phyloP scores from a whole-genome alignment of 2,888 invertebrate genomes.

The Aphrophora alni region DNA sequence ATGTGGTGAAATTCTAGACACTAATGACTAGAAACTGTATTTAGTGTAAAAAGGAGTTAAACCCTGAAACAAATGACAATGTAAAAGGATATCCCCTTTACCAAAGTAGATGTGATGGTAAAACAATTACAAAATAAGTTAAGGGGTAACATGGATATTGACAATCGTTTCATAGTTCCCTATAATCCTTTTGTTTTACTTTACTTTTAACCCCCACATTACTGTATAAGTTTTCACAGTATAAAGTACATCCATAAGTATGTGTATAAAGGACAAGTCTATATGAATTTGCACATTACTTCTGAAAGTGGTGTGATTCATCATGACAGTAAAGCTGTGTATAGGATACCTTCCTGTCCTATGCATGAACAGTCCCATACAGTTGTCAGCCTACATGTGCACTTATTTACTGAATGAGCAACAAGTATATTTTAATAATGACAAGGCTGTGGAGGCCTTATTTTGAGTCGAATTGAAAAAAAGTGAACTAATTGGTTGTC shows the following conservation, averaged over 20 bases:
- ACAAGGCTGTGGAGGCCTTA: too few relatives aligned
- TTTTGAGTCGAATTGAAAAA: too few relatives aligned
- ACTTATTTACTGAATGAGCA: conserved; percentile 36
- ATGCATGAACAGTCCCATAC: conserved; percentile 49
- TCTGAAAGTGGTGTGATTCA: background rate
- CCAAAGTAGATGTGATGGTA: conserved; percentile 11
- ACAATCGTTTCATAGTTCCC: conserved; percentile 12
- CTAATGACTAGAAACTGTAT: background rate
- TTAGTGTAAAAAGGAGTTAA: background rate
- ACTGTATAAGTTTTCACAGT: conserved; percentile 19
- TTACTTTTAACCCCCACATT: conserved; percentile 22
- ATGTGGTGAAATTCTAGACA: background rate
- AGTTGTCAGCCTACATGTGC: too few relatives aligned
- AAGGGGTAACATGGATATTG: background rate
- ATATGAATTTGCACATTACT: too few relatives aligned
- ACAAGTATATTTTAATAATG: too few relatives aligned
- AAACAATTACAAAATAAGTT: background rate
- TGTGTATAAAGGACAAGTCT: conserved; percentile 13
- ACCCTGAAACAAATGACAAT: conserved; percentile 22
- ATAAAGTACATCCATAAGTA: conserved; percentile 17
- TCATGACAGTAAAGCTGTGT: conserved; percentile 53
- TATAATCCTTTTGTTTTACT: conserved; percentile 17
- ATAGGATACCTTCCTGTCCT: conserved; percentile 52
- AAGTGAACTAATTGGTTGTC: too few relatives aligned
- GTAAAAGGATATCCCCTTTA: conserved; percentile 17